These are phyloP conservation scores for Crocodylus rhombifer DNA, from an alignment of 2,797 vertebrate species.

Conservation along the genomic window DNA sequence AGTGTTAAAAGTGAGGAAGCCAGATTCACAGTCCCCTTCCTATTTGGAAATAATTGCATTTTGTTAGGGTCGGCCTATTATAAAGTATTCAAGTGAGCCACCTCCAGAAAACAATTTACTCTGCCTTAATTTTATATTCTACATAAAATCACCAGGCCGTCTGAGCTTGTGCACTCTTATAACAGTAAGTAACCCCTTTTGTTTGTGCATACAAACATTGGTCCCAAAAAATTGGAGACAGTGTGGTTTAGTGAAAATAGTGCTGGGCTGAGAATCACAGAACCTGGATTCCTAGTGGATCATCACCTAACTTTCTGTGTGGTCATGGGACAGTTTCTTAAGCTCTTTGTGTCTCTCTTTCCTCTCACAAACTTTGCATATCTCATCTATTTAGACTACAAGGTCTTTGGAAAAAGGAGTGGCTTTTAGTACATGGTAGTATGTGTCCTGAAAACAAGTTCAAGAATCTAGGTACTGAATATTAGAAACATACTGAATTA, in stretches of 20 bases:
- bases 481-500: rapidly evolving
- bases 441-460: neutral
- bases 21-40: neutral
- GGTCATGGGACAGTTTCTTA: neutral
- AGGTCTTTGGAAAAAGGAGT: neutral
- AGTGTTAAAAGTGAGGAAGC: neutral
- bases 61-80: neutral
- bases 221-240: neutral
- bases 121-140: neutral
- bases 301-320: neutral
- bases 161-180: neutral
- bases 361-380: neutral
- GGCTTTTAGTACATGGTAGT: neutral
- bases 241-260: neutral
- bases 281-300: neutral
- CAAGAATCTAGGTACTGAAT: neutral
- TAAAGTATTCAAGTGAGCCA: neutral
- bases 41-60: neutral
- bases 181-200: rapidly evolving
- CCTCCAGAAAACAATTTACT: neutral
- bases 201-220: rapidly evolving
- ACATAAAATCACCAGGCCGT: neutral
- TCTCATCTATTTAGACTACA: rapidly evolving
- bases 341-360: neutral
- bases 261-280: neutral